Percentiles rank a stretch among this genome's conserved stretches.
These are phyloP conservation scores for Pemphigus obesinymphae DNA, from an alignment of 1,140 invertebrate genomes.

Conservation along the genomic window DNA sequence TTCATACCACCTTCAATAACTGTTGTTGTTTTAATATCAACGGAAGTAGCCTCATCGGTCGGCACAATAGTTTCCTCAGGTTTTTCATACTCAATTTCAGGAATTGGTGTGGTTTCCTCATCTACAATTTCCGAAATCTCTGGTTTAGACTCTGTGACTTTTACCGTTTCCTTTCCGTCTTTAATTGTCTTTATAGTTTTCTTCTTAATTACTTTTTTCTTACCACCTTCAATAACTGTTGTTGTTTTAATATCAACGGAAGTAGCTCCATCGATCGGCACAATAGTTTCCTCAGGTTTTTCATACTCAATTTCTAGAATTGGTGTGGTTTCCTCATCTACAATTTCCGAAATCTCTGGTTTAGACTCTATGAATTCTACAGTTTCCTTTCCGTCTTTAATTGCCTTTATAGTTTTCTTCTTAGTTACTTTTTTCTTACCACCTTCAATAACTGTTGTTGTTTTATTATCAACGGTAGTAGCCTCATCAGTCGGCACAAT, in stretches of 20 bases:
- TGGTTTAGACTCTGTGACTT: background rate
- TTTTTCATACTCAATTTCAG: background rate
- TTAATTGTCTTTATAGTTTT: too few species aligned
- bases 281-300: constrained; percentile 43
- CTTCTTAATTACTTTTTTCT: too few species aligned
- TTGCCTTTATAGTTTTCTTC: constrained; percentile 44
- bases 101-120: background rate
- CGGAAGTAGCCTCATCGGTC: background rate
- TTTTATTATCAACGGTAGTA: background rate
- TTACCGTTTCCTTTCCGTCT: too few species aligned
- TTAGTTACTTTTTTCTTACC: constrained; percentile 47
- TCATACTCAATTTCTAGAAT: constrained; percentile 40
- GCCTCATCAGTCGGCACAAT: background rate
- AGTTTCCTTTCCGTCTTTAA: constrained; percentile 43
- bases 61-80: background rate
- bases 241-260: background rate
- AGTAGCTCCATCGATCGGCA: background rate
- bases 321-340: constrained; percentile 8
- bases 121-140: background rate
- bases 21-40: background rate
- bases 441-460: background rate
- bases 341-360: constrained; percentile 40
- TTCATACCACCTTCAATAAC: background rate
- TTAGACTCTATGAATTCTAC: constrained; percentile 47
- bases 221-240: background rate